Percentiles rank a stretch among this genome's conserved stretches.
Conservation (phyloP, 1,140 invertebrate species). For the Mercenaria mercenaria region DNA sequence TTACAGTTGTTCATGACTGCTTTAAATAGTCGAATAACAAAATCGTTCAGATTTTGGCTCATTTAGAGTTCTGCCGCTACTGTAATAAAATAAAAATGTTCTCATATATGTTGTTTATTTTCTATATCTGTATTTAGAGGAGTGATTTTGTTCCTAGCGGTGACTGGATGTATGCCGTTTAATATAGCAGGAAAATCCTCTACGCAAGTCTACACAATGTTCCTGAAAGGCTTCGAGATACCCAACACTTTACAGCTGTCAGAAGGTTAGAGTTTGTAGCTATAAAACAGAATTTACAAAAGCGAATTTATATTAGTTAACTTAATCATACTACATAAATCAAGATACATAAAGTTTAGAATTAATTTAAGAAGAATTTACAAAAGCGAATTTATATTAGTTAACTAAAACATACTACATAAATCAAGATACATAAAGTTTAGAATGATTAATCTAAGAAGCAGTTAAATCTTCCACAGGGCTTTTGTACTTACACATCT, state of each 20-base stretch:
- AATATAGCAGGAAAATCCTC: not conserved
- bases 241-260: conserved; percentile 1
- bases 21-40: too few species aligned
- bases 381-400: too few species aligned
- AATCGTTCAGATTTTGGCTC: too few species aligned
- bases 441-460: not conserved
- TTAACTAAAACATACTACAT: too few species aligned
- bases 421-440: too few species aligned
- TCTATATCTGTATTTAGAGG: conserved; percentile 45
- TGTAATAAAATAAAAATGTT: too few species aligned
- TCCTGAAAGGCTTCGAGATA: conserved; percentile 14
- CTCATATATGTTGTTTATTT: not conserved
- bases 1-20: too few species aligned
- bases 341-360: not conserved
- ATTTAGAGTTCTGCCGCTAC: too few species aligned
- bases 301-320: too few species aligned
- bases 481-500: too few species aligned
- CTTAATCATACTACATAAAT: too few species aligned
- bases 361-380: not conserved
- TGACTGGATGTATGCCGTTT: conserved; percentile 44
- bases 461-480: too few species aligned
- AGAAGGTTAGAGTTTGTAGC: not conserved
- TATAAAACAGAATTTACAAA: not conserved
- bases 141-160: conserved; percentile 38
- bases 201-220: not conserved